phyloP scores from a whole-genome alignment of 2,797 vertebrate species.

The Galaxias olidus region DNA sequence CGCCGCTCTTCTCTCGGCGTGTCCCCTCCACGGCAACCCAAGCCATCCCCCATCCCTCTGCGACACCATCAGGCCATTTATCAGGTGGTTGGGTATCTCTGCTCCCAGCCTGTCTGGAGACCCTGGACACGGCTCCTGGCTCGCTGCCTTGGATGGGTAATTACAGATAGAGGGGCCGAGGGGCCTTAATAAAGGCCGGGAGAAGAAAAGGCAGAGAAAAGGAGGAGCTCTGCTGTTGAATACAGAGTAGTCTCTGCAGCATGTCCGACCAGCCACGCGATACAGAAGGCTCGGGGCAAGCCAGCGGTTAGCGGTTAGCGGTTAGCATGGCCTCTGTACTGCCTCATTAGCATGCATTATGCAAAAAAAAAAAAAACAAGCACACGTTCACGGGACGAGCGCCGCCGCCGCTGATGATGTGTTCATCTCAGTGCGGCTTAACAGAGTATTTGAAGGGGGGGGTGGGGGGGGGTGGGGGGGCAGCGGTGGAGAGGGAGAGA shows the following conservation, averaged over 20 bases:
- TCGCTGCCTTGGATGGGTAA: conserved; percentile 35
- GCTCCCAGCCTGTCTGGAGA: not conserved
- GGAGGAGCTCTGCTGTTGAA: conserved; percentile 37
- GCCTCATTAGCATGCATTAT: conserved; percentile 38
- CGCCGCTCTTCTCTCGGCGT: too few species aligned
- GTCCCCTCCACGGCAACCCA: too few species aligned
- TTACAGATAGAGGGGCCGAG: conserved; percentile 40
- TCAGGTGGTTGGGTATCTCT: not conserved
- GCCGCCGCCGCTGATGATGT: conserved; percentile 9
- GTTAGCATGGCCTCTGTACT: conserved; percentile 17
- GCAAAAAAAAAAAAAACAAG: not conserved
- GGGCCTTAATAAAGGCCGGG: not conserved
- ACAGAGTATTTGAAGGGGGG: conserved; percentile 28
- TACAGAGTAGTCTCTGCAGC: conserved; percentile 28
- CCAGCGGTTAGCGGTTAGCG: not conserved
- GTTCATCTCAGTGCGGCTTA: conserved; percentile 31
- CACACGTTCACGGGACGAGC: too few species aligned
- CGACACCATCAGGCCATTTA: too few species aligned
- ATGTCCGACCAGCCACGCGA: conserved; percentile 38
- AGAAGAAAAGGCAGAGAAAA: not conserved
- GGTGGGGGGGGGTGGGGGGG: not conserved
- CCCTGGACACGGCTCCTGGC: not conserved
- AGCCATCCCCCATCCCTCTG: too few species aligned
- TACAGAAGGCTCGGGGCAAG: conserved; percentile 36
- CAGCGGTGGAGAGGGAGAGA: too few species aligned